Percentiles rank a stretch among this genome's conserved stretches.
Evolutionary conservation across 92 coral and sea anemone species (phyloP).

Genomic region (Actinostola sp.): DNA sequence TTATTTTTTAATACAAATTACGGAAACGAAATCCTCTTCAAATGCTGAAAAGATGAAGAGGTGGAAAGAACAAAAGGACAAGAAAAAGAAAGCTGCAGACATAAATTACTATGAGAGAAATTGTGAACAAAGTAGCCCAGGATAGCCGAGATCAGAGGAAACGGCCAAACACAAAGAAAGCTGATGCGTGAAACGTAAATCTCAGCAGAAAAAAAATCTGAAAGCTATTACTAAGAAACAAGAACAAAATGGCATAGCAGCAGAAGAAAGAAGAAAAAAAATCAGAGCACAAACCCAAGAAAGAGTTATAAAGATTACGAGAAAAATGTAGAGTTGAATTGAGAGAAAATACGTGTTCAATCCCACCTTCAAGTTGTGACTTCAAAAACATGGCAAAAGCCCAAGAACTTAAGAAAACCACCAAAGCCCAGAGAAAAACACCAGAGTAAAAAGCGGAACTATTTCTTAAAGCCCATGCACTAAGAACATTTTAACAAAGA

Average conservation of each 20-base stretch:
- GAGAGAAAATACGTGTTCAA: no score
- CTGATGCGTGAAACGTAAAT: neutral
- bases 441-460: no score
- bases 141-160: neutral
- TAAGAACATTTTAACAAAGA: neutral
- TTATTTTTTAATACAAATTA: neutral
- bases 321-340: no score
- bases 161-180: neutral
- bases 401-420: no score
- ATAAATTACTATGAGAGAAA: conserved; percentile 19
- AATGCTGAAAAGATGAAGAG: conserved; percentile 30
- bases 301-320: conserved; percentile 5
- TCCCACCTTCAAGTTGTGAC: no score
- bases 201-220: no score
- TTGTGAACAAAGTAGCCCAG: conserved; percentile 26
- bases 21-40: neutral
- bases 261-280: conserved; percentile 20
- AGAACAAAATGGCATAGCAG: neutral
- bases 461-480: no score
- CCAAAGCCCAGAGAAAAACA: no score
- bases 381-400: no score
- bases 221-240: no score
- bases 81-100: conserved; percentile 21
- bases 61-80: conserved; percentile 15
- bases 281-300: conserved; percentile 20